Percentiles rank a stretch among this genome's conserved stretches.
These are phyloP conservation scores for Aplocera efformata DNA, from an alignment of 2,888 invertebrate genomes.

Conservation along the genomic window DNA sequence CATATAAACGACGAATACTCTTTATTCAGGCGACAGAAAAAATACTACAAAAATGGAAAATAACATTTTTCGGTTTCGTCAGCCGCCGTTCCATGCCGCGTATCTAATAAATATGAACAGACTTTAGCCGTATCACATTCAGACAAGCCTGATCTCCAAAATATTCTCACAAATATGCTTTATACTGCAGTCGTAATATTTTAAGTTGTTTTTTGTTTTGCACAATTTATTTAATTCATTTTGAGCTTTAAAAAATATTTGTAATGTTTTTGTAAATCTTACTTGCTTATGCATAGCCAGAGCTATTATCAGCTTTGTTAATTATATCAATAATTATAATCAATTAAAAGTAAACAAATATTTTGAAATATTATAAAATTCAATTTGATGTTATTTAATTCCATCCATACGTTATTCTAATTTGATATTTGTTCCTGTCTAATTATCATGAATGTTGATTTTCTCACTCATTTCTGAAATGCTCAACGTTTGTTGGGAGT, in stretches of 20 bases:
- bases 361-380: no score
- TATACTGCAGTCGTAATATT: slow-evolving; percentile 6
- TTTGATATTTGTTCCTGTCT: not conserved
- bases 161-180: slow-evolving; percentile 10
- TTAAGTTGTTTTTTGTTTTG: slow-evolving; percentile 32
- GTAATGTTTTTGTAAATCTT: not conserved
- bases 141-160: slow-evolving; percentile 6
- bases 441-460: slow-evolving; percentile 9
- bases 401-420: not conserved
- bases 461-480: slow-evolving; percentile 36
- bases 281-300: not conserved
- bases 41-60: no score
- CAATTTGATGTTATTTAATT: no score
- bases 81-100: no score
- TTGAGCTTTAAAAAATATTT: slow-evolving; percentile 21
- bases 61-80: no score
- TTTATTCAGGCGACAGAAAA: no score
- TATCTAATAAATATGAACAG: slow-evolving; percentile 1
- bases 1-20: no score
- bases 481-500: slow-evolving; percentile 50
- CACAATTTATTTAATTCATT: slow-evolving; percentile 49
- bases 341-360: no score
- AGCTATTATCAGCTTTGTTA: no score
- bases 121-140: slow-evolving; percentile 8
- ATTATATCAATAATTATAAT: no score